Conservation (phyloP, 2,888 invertebrate species). For the Spisula solida region DNA sequence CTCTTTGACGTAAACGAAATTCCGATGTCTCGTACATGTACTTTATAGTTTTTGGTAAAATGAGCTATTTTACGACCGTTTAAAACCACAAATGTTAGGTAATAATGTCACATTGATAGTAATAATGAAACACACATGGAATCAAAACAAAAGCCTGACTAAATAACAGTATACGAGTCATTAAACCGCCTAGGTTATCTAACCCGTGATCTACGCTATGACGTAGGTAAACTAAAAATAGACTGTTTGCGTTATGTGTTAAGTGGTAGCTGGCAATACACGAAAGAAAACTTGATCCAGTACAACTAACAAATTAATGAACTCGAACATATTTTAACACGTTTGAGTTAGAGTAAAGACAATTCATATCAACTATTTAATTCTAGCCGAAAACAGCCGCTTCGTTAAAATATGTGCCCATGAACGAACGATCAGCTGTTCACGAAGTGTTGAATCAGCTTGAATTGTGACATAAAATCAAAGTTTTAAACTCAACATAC, state of each 20-base stretch:
- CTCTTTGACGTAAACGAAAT: conserved; percentile 74
- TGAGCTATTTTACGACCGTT: conserved; percentile 60
- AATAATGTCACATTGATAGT: not conserved
- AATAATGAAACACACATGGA: not conserved
- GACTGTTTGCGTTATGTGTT: not conserved
- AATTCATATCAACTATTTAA: not conserved
- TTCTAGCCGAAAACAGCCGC: not conserved
- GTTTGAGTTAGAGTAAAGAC: not conserved
- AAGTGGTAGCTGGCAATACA: not conserved
- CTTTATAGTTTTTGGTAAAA: conserved; percentile 55
- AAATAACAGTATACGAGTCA: not conserved
- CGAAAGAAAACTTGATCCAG: not conserved
- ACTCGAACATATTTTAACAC: not conserved
- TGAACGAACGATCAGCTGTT: conserved; percentile 25
- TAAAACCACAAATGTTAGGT: conserved; percentile 19
- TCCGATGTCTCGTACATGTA: conserved; percentile 40
- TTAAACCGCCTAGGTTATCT: conserved; percentile 1
- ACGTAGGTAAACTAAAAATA: conserved; percentile 27
- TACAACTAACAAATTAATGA: not conserved
- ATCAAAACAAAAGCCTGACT: not conserved
- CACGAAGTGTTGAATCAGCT: not conserved
- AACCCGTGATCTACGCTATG: not conserved
- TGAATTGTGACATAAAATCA: not conserved
- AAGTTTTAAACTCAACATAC: conserved; percentile 88
- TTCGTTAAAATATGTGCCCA: not conserved